Base-by-base conservation (phyloP, 2,113 vertebrate genomes). In the Hippocampus guttulatus region DNA sequence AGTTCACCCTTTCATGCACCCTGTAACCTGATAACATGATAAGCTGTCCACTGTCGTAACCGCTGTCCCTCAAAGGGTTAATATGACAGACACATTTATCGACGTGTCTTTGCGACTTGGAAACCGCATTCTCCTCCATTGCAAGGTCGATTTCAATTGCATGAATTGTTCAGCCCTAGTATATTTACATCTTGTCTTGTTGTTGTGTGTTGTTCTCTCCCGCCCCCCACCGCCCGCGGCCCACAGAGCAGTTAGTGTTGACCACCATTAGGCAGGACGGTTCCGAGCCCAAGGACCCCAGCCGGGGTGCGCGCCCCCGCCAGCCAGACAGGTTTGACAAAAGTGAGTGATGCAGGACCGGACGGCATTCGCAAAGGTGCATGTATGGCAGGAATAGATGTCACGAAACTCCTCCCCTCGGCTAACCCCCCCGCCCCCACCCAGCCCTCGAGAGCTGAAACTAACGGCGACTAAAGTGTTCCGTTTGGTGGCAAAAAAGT, bases 171-270 rank as follows among this genome's bases (percentile, higher is more conserved):
- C 16, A 49, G 47, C 47, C 47, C 4, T 49, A 18, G 15, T 84
- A 33, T 76, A 87, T 67, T 87, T 78, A 89, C 75, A 73, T 85
- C 62, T 66, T 81, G 76, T 88, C 76, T 68, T 85, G 79, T 58
- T 58, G 55, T 30, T 90, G 82, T 92, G 87, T 92, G 90, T 90
- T 90, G 75, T 92, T 92, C 79, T 86, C 83, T 92, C 87, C 81
- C 30, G 84, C 71, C 70, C 66, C 43, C 68, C 80, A 78, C 87
- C 75, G 81, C 71, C 80, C 70, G 69, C 75, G 82, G 47, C 84
- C 86, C 82, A 84, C 91, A 93, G 92, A 93, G 84, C 92, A 93
- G 88, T 93, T 93, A 93, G 92, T 92, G 87, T 92, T 93, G 92
- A 91, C 90, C 83, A 71, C 90, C 87, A 88, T 93, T 93, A 93